Evolutionary conservation across 2,113 vertebrate genomes (phyloP), one percentile per base, ranked within the genome.

Genomic region (Esox niger): DNA sequence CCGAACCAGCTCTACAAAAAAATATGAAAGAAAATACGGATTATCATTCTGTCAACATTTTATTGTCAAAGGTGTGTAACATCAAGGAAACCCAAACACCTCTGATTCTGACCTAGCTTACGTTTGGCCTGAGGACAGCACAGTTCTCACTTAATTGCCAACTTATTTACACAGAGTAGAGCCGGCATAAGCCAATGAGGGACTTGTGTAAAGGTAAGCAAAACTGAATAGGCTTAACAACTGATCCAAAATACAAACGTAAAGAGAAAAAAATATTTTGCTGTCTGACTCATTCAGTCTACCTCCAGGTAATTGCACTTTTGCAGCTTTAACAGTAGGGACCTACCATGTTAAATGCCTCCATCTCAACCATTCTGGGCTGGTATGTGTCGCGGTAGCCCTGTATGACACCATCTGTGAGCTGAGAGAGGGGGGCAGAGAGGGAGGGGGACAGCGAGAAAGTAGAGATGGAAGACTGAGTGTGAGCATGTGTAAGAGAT

Each of bases 331-430:
- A 2, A 2, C 32, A 15, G 57, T 0, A 17, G 31, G 49, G 32
- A 67, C 86, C 92, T 86, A 96, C 96, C 96, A 96, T 93, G 86
- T 97, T 98, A 82, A 98, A 98, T 70, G 96, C 95, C 76, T 94
- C 91, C 85, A 98, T 92, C 69, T 98, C 96, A 64, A 81, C 89
- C 90, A 90, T 92, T 77, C 96, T 90, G 26, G 88, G 86, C 30
- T 81, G 88, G 87, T 94, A 94, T 26, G 85, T 86, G 80, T 95
- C 87, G 2, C 93, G 91, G 87, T 96, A 98, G 64, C 84, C 86
- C 90, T 94, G 91, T 88, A 98, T 93, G 72, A 82, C 79, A 35
- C 73, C 67, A 81, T 97, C 95, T 27, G 92, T 87, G 17, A 92
- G 86, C 88, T 91, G 73, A 17, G 5, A 13, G 32, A 25, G 4